A percentile compares a stretch with the other conserved stretches of the same genome.
These are phyloP conservation scores for Drosophila koepferae DNA, from an alignment of 2,888 invertebrate genomes.

Conservation along the genomic window DNA sequence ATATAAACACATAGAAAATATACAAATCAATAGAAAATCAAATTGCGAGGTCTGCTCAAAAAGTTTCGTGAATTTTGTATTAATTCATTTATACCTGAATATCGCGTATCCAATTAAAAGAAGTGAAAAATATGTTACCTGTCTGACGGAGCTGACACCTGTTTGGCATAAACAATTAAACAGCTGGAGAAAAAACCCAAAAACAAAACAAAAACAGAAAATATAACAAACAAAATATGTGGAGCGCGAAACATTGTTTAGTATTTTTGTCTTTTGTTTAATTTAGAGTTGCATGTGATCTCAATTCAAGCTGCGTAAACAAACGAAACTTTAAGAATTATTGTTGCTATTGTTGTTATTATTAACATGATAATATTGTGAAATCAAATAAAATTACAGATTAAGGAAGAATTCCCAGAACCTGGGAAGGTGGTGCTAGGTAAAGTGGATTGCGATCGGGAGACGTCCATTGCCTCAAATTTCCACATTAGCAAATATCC, in stretches of 20 bases:
- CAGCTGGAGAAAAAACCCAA: conserved; percentile 8
- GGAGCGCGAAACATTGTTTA: conserved; percentile 10
- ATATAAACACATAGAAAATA: neutral
- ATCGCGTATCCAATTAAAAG: neutral
- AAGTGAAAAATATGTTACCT: neutral
- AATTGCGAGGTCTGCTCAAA: neutral
- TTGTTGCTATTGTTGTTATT: neutral
- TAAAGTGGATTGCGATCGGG: conserved; percentile 98
- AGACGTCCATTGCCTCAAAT: conserved; percentile 93
- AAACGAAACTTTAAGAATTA: neutral
- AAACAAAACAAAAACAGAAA: neutral
- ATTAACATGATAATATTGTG: neutral
- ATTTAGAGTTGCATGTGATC: neutral
- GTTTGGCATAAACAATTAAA: conserved; percentile 10
- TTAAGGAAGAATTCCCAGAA: conserved; percentile 90
- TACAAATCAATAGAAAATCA: neutral
- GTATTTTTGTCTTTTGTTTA: neutral
- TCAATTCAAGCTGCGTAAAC: conserved; percentile 22
- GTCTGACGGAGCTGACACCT: neutral
- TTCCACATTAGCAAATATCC: conserved; percentile 99
- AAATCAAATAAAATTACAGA: conserved; percentile 61
- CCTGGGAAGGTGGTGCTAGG: conserved; percentile 95
- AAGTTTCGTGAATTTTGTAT: too few relatives aligned
- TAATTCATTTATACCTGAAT: neutral
- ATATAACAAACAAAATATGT: neutral